Evolutionary conservation across 2,113 vertebrate species (phyloP), one percentile per base, ranked within the genome.

Genomic region (Conger conger): DNA sequence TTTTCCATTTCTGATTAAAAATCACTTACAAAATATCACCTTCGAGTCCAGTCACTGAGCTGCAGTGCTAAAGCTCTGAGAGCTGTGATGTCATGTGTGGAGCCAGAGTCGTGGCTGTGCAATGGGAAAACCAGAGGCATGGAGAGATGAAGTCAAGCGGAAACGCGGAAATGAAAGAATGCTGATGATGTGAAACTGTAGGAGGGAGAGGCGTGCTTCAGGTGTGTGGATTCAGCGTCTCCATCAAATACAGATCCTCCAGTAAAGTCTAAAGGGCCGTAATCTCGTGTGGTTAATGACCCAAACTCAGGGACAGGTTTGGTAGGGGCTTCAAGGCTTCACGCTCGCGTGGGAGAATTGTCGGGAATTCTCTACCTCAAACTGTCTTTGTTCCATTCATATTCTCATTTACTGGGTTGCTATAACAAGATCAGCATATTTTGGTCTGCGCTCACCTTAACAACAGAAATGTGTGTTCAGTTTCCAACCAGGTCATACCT

Each of bases 191-290:
- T 53, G 63, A 40, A 78, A 40, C 68, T 78, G 42, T 15, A 77
- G 6, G 42, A n/a, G 33, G 63, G 80, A 57, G 79, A 77, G 15
- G 33, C 36, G 27, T 60, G 76, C 36, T 79, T 53, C 57, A 81
- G 85, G 42, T 77, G 45, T 54, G 77, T 82, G 77, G 85, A 78
- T 82, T 86, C 38, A 82, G 17, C 38, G 68, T 57, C 38, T 82
- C 35, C 40, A n/a, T 76, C 68, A 85, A 85, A 82, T 82, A 85
- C 76, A 82, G 84, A n/a, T 50, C 40, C 84, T 50, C 33, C 40
- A 85, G 76, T 76, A 85, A 77, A 77, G 79, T 78, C 60, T 33
- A 17, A 63, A 63, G 33, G 13, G 45, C 57, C 20, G 77, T 16
- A 82, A 78, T 86, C 68, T 82, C 11, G 8, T 38, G 40, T 77